These are phyloP conservation scores for Pimephales promelas DNA, from an alignment of 2,113 vertebrate species.

Conservation along the genomic window DNA sequence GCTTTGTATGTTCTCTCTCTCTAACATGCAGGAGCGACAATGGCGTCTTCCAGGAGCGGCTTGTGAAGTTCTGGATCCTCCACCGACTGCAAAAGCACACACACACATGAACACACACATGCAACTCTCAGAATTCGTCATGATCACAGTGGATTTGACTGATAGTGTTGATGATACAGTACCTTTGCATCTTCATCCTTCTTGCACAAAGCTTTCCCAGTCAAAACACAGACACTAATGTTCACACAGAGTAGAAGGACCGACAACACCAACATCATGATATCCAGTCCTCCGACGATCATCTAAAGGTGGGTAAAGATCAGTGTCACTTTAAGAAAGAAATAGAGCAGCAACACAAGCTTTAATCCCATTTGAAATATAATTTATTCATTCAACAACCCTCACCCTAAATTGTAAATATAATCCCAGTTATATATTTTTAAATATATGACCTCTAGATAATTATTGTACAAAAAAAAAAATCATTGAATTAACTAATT, in stretches of 20 bases:
- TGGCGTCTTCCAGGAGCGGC: conserved; percentile 61
- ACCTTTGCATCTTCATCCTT: conserved; percentile 26
- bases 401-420: not conserved
- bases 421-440: not conserved
- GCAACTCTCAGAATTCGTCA: not conserved
- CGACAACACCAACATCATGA: conserved; percentile 60
- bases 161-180: not conserved
- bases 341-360: not conserved
- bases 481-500: not conserved
- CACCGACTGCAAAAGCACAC: conserved; percentile 1
- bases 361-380: not conserved
- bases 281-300: not conserved
- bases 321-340: not conserved
- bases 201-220: conserved; percentile 60
- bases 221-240: conserved; percentile 61
- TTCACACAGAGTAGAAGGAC: conserved; percentile 64
- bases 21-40: not conserved
- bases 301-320: conserved; percentile 51
- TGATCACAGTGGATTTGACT: not conserved
- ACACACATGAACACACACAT: not conserved
- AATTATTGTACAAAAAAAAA: too few species aligned
- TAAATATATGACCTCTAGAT: not conserved
- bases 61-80: conserved; percentile 55
- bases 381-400: not conserved
- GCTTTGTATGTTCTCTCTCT: conserved; percentile 2